A percentile compares a stretch with the other conserved stretches of the same genome.
Conservation (phyloP, 2,888 invertebrate genomes). For the Chloroclystis v-ata region DNA sequence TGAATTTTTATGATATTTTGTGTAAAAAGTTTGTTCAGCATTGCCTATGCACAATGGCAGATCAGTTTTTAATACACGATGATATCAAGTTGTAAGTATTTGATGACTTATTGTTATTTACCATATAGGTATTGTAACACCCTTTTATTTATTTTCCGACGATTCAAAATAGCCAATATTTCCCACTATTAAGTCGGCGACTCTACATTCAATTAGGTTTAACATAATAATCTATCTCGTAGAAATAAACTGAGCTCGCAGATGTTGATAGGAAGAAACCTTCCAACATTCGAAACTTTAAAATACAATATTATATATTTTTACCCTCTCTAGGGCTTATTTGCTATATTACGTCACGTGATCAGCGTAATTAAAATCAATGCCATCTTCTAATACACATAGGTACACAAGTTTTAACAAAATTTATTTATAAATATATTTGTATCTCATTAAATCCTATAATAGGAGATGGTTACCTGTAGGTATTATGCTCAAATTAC, state of each 20-base stretch:
- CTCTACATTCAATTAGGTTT: too few species aligned
- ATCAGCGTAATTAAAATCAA: not conserved
- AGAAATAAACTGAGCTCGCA: too few species aligned
- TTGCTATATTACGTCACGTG: not conserved
- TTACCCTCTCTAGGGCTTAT: not conserved
- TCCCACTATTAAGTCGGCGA: too few species aligned
- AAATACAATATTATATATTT: too few species aligned
- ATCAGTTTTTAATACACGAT: constrained; percentile 84
- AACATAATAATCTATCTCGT: too few species aligned
- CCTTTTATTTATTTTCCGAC: not conserved
- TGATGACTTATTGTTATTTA: too few species aligned
- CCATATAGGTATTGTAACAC: not conserved
- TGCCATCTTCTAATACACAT: not conserved
- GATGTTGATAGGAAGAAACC: too few species aligned
- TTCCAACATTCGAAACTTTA: too few species aligned
- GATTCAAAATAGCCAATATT: not conserved
- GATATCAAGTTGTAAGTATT: constrained; percentile 84
- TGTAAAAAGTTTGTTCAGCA: not conserved
- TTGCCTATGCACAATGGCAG: constrained; percentile 52
- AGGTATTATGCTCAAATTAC: too few species aligned
- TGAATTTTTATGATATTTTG: constrained; percentile 3
- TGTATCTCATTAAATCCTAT: too few species aligned
- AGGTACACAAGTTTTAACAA: not conserved
- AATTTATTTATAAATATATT: too few species aligned
- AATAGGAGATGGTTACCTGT: too few species aligned